phyloP scores from a whole-genome alignment of 2,113 vertebrate species.

The Rhagologus leucostigma region DNA sequence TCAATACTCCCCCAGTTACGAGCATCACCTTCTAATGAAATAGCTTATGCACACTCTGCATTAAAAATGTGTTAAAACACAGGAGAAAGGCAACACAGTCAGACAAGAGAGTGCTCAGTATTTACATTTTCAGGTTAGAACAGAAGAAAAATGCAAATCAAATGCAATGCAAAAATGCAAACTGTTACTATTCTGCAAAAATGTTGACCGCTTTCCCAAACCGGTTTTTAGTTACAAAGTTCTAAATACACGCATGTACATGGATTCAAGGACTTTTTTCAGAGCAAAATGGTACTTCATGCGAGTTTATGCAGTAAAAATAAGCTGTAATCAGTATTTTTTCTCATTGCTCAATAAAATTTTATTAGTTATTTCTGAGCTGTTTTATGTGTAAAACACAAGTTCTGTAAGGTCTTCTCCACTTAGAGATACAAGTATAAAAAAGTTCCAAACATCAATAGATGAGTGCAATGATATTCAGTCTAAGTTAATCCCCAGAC shows the following conservation, averaged over 20 bases:
- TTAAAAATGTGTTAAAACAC: not conserved
- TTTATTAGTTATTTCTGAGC: not conserved
- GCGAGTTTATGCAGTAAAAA: not conserved
- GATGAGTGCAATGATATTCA: conserved; percentile 79
- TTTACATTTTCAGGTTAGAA: not conserved
- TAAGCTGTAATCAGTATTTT: conserved; percentile 18
- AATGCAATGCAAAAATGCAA: not conserved
- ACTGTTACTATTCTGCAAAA: not conserved
- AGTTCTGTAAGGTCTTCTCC: conserved; percentile 39
- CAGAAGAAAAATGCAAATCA: not conserved
- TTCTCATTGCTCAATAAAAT: not conserved
- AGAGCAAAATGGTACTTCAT: not conserved
- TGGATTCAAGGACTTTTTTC: not conserved
- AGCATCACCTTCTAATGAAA: not conserved
- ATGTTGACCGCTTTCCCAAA: not conserved
- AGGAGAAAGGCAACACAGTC: not conserved
- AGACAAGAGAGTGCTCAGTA: not conserved
- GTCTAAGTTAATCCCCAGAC: conserved; percentile 81
- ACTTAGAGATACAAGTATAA: conserved; percentile 52
- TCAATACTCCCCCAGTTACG: not conserved
- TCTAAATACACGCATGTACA: not conserved
- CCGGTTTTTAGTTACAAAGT: not conserved
- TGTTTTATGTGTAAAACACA: not conserved
- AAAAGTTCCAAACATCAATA: conserved; percentile 71
- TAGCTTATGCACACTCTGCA: not conserved